Conservation (phyloP, 2,888 invertebrate genomes). For the Pilophorus perplexus region DNA sequence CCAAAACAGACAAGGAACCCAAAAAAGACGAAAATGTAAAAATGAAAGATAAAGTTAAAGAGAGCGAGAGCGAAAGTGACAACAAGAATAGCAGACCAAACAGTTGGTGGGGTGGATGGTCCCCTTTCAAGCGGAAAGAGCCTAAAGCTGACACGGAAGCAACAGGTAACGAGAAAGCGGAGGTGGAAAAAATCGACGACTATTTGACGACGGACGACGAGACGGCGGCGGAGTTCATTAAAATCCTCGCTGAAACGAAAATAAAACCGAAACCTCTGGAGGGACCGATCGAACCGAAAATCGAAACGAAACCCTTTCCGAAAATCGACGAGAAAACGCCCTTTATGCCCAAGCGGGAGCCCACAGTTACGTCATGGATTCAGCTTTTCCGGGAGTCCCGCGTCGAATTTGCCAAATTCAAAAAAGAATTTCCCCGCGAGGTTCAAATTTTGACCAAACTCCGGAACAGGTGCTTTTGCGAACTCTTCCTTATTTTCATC, state of each 20-base stretch:
- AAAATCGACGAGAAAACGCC: conserved; percentile 43
- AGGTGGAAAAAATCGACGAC: background rate
- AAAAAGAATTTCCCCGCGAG: conserved; percentile 59
- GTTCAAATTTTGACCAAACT: conserved; percentile 58
- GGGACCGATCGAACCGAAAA: background rate
- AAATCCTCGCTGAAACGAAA: conserved; percentile 19
- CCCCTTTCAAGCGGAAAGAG: conserved; percentile 16
- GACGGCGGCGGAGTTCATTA: conserved; percentile 22
- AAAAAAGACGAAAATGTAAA: conserved; percentile 40
- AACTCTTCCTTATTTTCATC: conserved; percentile 67
- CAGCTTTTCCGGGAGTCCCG: conserved; percentile 42
- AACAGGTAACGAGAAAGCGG: background rate
- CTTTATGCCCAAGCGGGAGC: conserved; percentile 37
- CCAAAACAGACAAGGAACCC: background rate
- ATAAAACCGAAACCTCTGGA: background rate
- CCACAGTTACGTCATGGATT: conserved; percentile 30
- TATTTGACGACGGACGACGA: conserved; percentile 30
- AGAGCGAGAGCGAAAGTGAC: conserved; percentile 16
- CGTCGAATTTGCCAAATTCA: conserved; percentile 50
- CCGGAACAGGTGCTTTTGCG: conserved; percentile 66
- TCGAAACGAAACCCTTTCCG: conserved; percentile 49
- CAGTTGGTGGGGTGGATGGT: conserved; percentile 28
- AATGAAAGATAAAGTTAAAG: conserved; percentile 1
- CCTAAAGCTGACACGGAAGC: background rate
- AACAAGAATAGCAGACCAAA: conserved; percentile 25